Percentiles rank a stretch among this genome's conserved stretches.
Evolutionary conservation across 2,113 vertebrate species (phyloP).

Genomic region (Thalassarche chlororhynchos): DNA sequence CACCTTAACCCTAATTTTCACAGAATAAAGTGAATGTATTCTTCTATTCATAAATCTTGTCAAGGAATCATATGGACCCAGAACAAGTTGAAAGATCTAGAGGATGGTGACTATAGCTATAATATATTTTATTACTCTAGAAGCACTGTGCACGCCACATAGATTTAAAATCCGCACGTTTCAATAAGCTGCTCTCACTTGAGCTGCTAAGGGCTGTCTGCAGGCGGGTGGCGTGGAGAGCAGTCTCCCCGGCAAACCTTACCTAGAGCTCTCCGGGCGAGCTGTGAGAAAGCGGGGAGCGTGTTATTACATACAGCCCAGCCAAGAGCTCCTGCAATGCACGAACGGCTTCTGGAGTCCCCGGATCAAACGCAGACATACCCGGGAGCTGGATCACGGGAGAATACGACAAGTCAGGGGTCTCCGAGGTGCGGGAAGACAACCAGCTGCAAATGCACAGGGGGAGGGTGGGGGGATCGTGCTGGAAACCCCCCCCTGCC

Average conservation of each 20-base stretch:
- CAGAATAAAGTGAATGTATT: background rate
- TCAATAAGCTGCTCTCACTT: background rate
- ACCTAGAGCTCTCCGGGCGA: rapidly evolving
- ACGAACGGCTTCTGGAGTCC: background rate
- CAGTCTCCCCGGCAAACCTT: background rate
- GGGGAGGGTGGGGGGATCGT: no score
- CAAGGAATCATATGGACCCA: background rate
- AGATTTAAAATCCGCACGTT: rapidly evolving
- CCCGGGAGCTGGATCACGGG: background rate
- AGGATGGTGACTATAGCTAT: background rate
- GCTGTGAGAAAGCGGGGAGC: rapidly evolving
- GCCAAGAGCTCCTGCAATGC: background rate
- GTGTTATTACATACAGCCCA: rapidly evolving
- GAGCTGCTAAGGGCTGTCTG: background rate
- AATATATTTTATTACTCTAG: background rate
- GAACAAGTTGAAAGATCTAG: background rate
- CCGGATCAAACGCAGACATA: no score
- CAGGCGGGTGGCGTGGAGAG: background rate
- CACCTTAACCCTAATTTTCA: background rate
- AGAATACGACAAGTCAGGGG: rapidly evolving
- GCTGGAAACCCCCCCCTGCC: background rate
- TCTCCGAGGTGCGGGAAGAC: background rate
- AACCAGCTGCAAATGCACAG: rapidly evolving
- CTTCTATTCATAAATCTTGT: background rate
- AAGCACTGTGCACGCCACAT: rapidly evolving